Evolutionary conservation across 2,797 vertebrate genomes (phyloP), one percentile per base, ranked within the genome.

Genomic region (Catostomus latipinnis): DNA sequence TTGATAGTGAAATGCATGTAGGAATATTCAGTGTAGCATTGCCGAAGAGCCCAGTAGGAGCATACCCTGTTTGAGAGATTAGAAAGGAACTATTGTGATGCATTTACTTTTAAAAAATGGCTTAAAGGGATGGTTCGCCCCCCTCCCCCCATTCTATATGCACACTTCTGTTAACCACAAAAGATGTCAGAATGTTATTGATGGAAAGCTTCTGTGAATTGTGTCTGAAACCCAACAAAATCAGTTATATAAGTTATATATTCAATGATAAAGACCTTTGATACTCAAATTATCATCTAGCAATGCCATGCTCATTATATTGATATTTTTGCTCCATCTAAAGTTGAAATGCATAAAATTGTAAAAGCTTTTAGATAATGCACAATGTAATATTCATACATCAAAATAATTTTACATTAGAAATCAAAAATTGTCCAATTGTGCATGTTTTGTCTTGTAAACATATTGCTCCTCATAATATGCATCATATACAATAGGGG

Each of bases 1-100:
- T 74, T 84, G 61, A 83, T 74, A 22, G 43, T 74, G 53, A 76
- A 69, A 53, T 16, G 82, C 53, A 62, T 61, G 69, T 82, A 73
- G 63, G 57, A 74, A 49, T 67, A 14, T 58, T 68, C 49, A 63
- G 70, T 58, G 61, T 8, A 43, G 61, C 61, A 6, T 50, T 60
- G 46, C 78, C 2, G 4, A 60, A 18, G 63, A 9, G 34, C 45
- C 11, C 60, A 48, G 68, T 57, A 78, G 68, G 22, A 22, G 22
- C 22, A 3, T 22, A 22, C 22, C 14, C 3, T 48, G 14, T 46
- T 14, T 66, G 8, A 49, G 62, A 22, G 22, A 1, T 22, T 22
- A 22, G 22, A 22, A 22, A 22, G 22, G 22, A 3, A 22, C 22
- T 22, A 22, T 22, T 22, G 22, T 22, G 22, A 22, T 22, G 22